phyloP scores from a whole-genome alignment of 1,140 invertebrate species.

The Homarus americanus region DNA sequence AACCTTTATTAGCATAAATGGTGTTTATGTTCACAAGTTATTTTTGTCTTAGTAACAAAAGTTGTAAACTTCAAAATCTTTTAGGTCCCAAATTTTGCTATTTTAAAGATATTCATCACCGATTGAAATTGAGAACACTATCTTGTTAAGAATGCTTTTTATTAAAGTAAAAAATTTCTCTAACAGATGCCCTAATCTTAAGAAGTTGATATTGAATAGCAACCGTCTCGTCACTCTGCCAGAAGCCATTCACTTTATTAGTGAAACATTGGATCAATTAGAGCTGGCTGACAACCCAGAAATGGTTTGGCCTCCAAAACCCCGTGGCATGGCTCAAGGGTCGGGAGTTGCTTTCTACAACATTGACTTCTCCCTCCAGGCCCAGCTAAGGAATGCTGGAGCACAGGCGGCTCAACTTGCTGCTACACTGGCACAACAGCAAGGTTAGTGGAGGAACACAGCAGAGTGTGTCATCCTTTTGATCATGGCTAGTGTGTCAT shows the following conservation, averaged over 20 bases:
- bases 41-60: no score
- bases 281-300: constrained; percentile 86
- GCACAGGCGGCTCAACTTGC: constrained; percentile 88
- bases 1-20: no score
- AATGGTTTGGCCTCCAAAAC: constrained; percentile 89
- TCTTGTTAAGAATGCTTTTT: no score
- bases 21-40: no score
- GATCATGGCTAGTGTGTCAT: no score
- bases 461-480: no score
- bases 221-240: constrained; percentile 98
- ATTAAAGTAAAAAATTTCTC: not conserved
- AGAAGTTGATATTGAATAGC: constrained; percentile 94
- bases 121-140: no score
- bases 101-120: no score
- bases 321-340: constrained; percentile 85
- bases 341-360: constrained; percentile 97
- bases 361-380: constrained; percentile 98
- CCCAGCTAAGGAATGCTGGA: constrained; percentile 94
- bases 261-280: constrained; percentile 85
- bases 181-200: constrained; percentile 94
- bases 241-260: constrained; percentile 97
- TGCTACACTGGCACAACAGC: constrained; percentile 84
- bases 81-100: no score
- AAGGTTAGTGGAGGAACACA: constrained; percentile 76
- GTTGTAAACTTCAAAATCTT: no score